Base-by-base conservation (phyloP, 2,888 invertebrate genomes). In the Stenoptilia bipunctidactyla region DNA sequence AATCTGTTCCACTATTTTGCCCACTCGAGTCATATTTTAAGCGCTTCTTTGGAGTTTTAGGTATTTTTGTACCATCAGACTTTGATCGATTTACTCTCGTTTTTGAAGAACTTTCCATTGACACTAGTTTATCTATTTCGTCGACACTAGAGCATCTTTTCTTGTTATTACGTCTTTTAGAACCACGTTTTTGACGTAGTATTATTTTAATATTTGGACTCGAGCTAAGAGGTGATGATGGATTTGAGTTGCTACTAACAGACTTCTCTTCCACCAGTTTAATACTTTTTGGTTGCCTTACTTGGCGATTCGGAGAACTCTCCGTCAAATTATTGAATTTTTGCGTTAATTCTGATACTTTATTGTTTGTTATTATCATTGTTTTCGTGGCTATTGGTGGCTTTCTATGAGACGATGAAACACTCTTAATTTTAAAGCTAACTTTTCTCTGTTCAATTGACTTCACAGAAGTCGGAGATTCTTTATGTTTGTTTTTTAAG, bases 321-420 rank as follows among this genome's bases (percentile, higher is more conserved):
- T 61, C 70, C 45, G 88, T 85, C 54, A 90, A 75, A 58, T 88
- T 87, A 58, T 91, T 90, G 55, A 90, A 91, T 56, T 90, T 90
- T 47, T 87, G 87, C 1, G 91, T 89, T 42, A 91, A 63, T 58
- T 89, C 87, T 36, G 90, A 88, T 27, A 91, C 91, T 62, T 87
- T 86, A 51, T 75, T 89, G 44, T 84, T 76, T 10, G 76, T 67
- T 46, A 86, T 71, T 4, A 84, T 80, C 60, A 86, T 71, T 27
- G 80, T 79, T 55, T 76, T 84, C 8, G 77, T 62, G 25, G 65
- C 64, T 27, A 73, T 48, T 15, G 76, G 76, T 2, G 77, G 73
- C 41, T 83, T 71, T 50, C 83, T 70, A 37, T 85, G 67, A 20
- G 75, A 72, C 14, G 73, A 53, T 10, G 83, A 71, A 4, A 84